These are phyloP conservation scores for Dipodomys ordii DNA, from an alignment of 2,113 vertebrate species.

Conservation along the genomic window DNA sequence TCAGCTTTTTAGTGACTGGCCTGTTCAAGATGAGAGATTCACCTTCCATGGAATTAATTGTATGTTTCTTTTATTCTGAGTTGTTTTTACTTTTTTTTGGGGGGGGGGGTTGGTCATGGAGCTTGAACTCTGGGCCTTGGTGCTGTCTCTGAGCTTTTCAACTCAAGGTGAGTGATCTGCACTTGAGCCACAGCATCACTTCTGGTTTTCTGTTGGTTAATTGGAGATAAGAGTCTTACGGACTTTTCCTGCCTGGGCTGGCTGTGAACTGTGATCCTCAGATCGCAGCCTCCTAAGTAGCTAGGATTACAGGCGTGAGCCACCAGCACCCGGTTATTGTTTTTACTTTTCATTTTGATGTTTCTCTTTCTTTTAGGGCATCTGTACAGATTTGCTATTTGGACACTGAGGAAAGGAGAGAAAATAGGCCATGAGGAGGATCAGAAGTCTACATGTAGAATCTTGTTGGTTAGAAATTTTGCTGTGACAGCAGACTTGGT, in stretches of 20 bases:
- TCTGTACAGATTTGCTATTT: conserved; percentile 53
- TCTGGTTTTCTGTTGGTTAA: too few relatives aligned
- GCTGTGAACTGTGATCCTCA: too few relatives aligned
- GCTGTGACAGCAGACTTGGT: conserved; percentile 34
- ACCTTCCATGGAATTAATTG: conserved; percentile 30
- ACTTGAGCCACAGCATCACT: too few relatives aligned
- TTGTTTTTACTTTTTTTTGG: conserved; percentile 28
- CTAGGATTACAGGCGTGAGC: too few relatives aligned
- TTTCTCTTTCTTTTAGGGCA: conserved; percentile 27
- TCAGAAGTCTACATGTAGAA: not conserved
- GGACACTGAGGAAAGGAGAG: conserved; percentile 41
- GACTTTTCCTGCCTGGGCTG: too few relatives aligned
- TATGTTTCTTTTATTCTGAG: conserved; percentile 6
- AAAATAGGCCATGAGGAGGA: conserved; percentile 40
- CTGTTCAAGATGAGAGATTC: conserved; percentile 24
- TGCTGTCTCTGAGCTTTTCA: too few relatives aligned
- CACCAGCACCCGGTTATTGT: not conserved
- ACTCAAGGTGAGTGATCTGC: too few relatives aligned
- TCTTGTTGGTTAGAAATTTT: conserved; percentile 43
- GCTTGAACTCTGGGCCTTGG: too few relatives aligned
- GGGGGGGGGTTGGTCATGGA: too few relatives aligned
- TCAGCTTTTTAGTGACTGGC: conserved; percentile 5
- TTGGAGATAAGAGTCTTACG: too few relatives aligned
- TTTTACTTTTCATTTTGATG: conserved; percentile 36
- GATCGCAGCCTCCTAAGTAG: too few relatives aligned